Evolutionary conservation across 30 jellyfish, hydroid and myxozoan genomes (phyloP).

Genomic region (Aurelia coerulea): DNA sequence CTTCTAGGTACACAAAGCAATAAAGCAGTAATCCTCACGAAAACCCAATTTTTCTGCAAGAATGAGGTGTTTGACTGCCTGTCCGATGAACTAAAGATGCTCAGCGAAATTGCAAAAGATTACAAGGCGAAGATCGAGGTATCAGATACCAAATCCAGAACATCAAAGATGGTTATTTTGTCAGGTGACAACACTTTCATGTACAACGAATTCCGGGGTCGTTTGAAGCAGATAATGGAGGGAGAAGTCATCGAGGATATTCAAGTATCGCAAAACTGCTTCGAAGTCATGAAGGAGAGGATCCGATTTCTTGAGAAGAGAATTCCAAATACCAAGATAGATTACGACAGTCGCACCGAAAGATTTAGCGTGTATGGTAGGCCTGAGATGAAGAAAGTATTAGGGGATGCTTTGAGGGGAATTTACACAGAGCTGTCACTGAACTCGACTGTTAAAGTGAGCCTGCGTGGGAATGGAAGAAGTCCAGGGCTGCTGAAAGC

Average conservation of each 20-base stretch:
- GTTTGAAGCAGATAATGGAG: background rate
- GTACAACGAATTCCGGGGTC: constrained; percentile 12
- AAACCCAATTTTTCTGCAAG: background rate
- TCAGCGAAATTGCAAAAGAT: background rate
- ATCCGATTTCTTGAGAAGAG: background rate
- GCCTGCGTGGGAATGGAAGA: constrained; percentile 25
- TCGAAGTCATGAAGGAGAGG: background rate
- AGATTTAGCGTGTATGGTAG: constrained; percentile 25
- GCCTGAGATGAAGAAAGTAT: constrained; percentile 13
- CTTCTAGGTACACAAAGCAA: constrained; percentile 12
- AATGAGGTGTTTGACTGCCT: background rate
- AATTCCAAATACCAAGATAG: constrained; percentile 10
- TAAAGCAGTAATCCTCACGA: constrained; percentile 5
- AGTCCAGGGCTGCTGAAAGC: constrained; percentile 26
- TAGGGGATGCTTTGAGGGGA: background rate
- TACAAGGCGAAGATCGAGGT: background rate
- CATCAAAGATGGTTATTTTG: background rate
- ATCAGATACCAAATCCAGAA: background rate
- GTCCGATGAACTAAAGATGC: background rate
- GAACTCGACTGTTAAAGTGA: background rate
- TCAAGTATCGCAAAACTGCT: background rate
- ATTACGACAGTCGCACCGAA: constrained; percentile 7
- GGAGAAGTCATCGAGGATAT: constrained; percentile 11
- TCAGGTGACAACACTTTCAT: constrained; percentile 24
- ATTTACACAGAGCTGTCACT: background rate